Conservation (phyloP, 2,888 invertebrate genomes). For the Julus scanicus region DNA sequence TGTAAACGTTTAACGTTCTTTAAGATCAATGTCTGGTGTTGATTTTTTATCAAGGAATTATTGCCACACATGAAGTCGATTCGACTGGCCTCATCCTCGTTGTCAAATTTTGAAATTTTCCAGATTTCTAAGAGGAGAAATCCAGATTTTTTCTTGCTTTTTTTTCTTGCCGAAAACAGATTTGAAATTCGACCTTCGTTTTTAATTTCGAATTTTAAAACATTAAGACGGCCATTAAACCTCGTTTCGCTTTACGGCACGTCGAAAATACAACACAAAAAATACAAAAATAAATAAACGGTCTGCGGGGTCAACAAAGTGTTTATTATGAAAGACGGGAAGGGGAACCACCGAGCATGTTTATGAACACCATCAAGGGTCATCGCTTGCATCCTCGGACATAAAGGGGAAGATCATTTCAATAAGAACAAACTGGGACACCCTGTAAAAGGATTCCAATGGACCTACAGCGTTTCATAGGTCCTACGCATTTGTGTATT, state of each 20-base stretch:
- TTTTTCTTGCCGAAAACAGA: not conserved
- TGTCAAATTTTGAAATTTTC: not conserved
- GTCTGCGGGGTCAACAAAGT: conserved; percentile 19
- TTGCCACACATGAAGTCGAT: not conserved
- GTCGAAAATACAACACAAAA: not conserved
- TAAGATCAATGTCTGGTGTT: too few relatives aligned
- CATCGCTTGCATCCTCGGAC: too few relatives aligned
- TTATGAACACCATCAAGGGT: too few relatives aligned
- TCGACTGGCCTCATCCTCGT: not conserved
- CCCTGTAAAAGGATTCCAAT: too few relatives aligned
- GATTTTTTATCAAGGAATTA: not conserved
- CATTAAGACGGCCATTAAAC: not conserved
- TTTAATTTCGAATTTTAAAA: not conserved
- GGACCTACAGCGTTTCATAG: too few relatives aligned
- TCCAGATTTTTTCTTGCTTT: not conserved
- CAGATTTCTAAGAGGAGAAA: not conserved
- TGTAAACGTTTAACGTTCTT: too few relatives aligned
- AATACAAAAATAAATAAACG: not conserved
- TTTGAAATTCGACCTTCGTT: not conserved
- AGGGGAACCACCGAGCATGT: too few relatives aligned
- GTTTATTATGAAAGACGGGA: not conserved
- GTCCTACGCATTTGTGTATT: too few relatives aligned
- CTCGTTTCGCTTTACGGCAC: too few relatives aligned
- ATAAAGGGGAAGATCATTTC: too few relatives aligned
- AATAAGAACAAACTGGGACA: too few relatives aligned